Percentiles rank a stretch among this genome's conserved stretches.
Conservation (phyloP, 2,888 invertebrate species). For the Palloptera scutellata region DNA sequence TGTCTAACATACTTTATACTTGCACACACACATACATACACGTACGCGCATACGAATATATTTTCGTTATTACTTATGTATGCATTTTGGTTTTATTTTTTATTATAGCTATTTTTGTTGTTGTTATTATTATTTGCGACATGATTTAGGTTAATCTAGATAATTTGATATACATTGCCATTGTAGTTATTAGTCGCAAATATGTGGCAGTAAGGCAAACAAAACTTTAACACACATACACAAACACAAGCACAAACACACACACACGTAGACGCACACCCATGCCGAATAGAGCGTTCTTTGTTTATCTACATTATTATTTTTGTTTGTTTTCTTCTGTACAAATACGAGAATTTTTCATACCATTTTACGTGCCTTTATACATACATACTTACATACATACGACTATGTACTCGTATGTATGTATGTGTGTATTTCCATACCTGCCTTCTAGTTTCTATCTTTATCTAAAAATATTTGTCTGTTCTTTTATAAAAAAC, state of each 20-base stretch:
- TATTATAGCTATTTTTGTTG: conserved; percentile 19
- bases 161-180: conserved; percentile 31
- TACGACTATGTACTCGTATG: too few relatives aligned
- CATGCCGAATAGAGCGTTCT: not conserved
- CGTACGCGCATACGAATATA: conserved; percentile 2
- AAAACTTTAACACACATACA: conserved; percentile 7
- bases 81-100: conserved; percentile 1
- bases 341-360: too few relatives aligned
- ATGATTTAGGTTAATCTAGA: conserved; percentile 39
- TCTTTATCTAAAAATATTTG: too few relatives aligned
- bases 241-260: not conserved
- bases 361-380: too few relatives aligned
- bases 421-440: too few relatives aligned
- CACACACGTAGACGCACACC: not conserved
- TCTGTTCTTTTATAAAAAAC: too few relatives aligned
- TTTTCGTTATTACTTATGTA: not conserved
- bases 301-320: too few relatives aligned
- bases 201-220: conserved; percentile 34
- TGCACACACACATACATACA: not conserved
- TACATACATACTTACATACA: too few relatives aligned
- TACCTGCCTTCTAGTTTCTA: too few relatives aligned
- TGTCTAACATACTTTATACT: conserved; percentile 16
- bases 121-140: conserved; percentile 23
- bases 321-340: too few relatives aligned
- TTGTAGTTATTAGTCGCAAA: conserved; percentile 10